Percentiles rank a stretch among this genome's conserved stretches.
Conservation (phyloP, 2,888 invertebrate genomes). For the Chymomyza fuscimana region DNA sequence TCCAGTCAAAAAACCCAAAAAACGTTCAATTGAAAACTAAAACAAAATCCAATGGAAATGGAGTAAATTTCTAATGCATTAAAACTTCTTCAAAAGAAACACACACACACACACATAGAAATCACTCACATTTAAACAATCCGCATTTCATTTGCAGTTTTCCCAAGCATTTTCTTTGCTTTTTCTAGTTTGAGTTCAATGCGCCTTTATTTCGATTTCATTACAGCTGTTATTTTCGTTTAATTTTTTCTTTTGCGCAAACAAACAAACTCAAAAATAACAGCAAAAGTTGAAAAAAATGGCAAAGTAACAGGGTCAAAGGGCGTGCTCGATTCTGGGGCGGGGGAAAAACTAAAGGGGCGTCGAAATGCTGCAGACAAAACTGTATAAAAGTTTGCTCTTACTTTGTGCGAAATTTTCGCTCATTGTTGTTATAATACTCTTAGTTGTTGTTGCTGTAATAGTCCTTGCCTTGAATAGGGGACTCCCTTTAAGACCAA, state of each 20-base stretch:
- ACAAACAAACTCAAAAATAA: conserved; percentile 47
- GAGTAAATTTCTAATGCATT: neutral
- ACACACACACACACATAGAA: neutral
- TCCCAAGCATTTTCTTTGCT: neutral
- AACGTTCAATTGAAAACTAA: neutral
- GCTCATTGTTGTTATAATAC: neutral
- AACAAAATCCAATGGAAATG: neutral
- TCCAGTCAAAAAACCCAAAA: too few species aligned
- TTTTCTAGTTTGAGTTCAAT: conserved; percentile 2
- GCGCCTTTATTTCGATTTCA: conserved; percentile 47
- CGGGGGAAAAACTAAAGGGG: conserved; percentile 7
- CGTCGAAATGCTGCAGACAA: conserved; percentile 35
- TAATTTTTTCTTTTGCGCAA: conserved; percentile 52
- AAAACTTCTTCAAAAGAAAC: neutral
- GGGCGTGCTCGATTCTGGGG: neutral
- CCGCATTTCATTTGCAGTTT: neutral
- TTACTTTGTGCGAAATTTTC: conserved; percentile 24
- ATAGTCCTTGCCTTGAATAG: conserved; percentile 19
- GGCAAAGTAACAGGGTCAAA: conserved; percentile 1
- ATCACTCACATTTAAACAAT: neutral
- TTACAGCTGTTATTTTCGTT: conserved; percentile 57
- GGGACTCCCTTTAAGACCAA: conserved; percentile 33
- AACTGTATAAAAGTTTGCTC: conserved; percentile 49
- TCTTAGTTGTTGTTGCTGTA: neutral
- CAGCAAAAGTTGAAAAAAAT: conserved; percentile 46